Percentiles rank a stretch among this genome's conserved stretches.
Conservation (phyloP, 2,888 invertebrate genomes). For the Malachius bipustulatus region DNA sequence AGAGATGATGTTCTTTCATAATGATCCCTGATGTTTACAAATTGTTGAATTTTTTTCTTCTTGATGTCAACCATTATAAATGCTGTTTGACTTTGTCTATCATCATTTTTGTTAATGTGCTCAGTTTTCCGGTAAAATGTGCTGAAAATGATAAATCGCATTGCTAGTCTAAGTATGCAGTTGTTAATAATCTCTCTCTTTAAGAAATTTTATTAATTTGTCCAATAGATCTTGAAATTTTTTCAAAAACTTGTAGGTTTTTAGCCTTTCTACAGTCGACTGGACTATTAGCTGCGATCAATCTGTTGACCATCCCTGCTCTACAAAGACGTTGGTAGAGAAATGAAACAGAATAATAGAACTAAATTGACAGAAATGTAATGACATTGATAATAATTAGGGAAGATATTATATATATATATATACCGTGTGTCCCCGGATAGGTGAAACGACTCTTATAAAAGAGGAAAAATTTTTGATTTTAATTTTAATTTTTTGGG, state of each 20-base stretch:
- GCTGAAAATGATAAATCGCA: constrained; percentile 8
- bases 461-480: too few species aligned
- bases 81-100: constrained; percentile 6
- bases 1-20: constrained; percentile 9
- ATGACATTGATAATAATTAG: too few species aligned
- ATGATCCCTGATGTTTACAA: constrained; percentile 8
- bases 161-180: constrained; percentile 9
- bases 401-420: too few species aligned
- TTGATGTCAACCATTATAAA: constrained; percentile 10
- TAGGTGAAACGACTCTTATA: too few species aligned
- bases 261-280: too few species aligned
- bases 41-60: constrained; percentile 9
- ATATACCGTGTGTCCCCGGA: too few species aligned
- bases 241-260: constrained; percentile 10
- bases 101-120: constrained; percentile 10
- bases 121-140: constrained; percentile 10
- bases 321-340: too few species aligned
- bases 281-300: too few species aligned
- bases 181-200: constrained; percentile 9
- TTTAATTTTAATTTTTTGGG: too few species aligned
- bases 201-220: constrained; percentile 8
- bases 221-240: constrained; percentile 10
- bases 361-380: too few species aligned
- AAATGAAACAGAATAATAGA: too few species aligned
- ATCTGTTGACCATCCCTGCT: too few species aligned